These are phyloP conservation scores for Xiphophorus hellerii DNA, from an alignment of 2,113 vertebrate genomes.

Conservation along the genomic window DNA sequence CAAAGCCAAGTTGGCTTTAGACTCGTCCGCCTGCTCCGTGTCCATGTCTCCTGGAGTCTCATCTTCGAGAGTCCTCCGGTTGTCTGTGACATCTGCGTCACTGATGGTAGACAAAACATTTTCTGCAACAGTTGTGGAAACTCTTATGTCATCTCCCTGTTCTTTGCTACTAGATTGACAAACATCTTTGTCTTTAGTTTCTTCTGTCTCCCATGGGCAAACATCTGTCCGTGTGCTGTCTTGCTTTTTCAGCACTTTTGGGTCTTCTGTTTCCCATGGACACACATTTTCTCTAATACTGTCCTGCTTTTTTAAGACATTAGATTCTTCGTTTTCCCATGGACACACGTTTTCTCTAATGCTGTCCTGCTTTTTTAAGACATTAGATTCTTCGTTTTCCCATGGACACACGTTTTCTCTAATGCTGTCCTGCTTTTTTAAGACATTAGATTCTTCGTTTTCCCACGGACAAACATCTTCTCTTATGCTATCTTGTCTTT, in stretches of 20 bases:
- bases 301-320: constrained; percentile 36
- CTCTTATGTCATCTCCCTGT: constrained; percentile 1
- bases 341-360: constrained; percentile 39
- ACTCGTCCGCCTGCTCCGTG: constrained; percentile 41
- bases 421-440: constrained; percentile 26
- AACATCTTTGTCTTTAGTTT: constrained; percentile 24
- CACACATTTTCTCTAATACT: constrained; percentile 34
- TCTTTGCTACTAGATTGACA: constrained; percentile 50
- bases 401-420: constrained; percentile 61
- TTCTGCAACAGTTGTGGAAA: constrained; percentile 5
- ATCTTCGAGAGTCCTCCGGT: constrained; percentile 11
- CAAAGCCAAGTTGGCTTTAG: constrained; percentile 61
- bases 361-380: constrained; percentile 16
- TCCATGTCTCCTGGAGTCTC: constrained; percentile 14
- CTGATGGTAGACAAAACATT: constrained; percentile 1
- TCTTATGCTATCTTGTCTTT: constrained; percentile 26
- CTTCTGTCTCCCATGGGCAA: constrained; percentile 59
- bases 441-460: not conserved
- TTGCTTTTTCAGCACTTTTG: constrained; percentile 18
- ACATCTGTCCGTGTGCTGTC: not conserved
- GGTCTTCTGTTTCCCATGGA: constrained; percentile 57
- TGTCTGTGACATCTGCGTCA: constrained; percentile 24
- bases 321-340: constrained; percentile 47
- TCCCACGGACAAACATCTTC: constrained; percentile 60
- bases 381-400: constrained; percentile 38